Evolutionary conservation across 2,888 invertebrate species (phyloP), one percentile per base, ranked within the genome.

Genomic region (Sclerodermus sp.): DNA sequence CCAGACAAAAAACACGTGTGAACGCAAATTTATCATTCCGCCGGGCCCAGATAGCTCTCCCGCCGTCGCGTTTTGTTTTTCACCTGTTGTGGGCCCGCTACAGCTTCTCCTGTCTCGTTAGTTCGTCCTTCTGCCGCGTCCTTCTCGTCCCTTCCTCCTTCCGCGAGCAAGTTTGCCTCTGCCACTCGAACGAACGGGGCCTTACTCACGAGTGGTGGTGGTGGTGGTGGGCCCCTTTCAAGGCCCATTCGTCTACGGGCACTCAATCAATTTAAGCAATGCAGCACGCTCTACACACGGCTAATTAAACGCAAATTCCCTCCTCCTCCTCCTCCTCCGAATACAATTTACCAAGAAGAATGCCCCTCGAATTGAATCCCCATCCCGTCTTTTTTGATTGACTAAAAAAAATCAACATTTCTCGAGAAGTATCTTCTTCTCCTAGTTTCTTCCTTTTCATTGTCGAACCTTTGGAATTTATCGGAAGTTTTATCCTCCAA

Each of bases 1-100:
- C 34, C n/a, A 37, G 40, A 36, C 44, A 60, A 60, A 64, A 67
- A 59, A 56, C 51, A 61, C 49, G 63, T 55, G 61, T 53, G 66
- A 64, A 60, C 58, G 62, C 53, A 57, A 67, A 68, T 67, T 66
- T 60, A 68, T 66, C 59, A 55, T 56, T 55, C 51, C 58, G 51
- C 8, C 51, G 18, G 43, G 43, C 49, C 45, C 47, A 47, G 17
- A 29, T 47, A 17, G 46, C 30, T 32, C 30, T 10, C 23, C 34
- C 31, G 43, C 49, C 38, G 42, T 18, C 39, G 37, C 39, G 47
- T 50, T 56, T 54, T 51, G 45, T 49, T 58, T 60, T 60, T 56
- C 50, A 50, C 47, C 54, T 50, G 44, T 54, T 47, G 40, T 47
- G n/a, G 46, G 42, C 46, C 38, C 42, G 31, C 31, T 49, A 30